Evolutionary conservation across 2,888 invertebrate species (phyloP).

Genomic region (Thalpophila matura): DNA sequence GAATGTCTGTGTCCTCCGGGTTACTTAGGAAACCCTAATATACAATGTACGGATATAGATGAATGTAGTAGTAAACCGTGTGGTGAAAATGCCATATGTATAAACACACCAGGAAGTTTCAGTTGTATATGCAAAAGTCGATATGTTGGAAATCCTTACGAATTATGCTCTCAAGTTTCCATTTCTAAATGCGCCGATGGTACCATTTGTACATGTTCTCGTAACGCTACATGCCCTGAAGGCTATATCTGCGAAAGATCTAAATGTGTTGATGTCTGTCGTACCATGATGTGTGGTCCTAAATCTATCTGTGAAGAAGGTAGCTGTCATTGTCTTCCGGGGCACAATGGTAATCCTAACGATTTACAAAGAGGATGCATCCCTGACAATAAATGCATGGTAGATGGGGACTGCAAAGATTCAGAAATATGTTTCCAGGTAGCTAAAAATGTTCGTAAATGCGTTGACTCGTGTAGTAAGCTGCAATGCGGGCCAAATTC

Average conservation of each 20-base stretch:
- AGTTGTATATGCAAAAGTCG: slow-evolving; percentile 97
- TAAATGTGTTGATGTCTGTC: slow-evolving; percentile 94
- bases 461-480: slow-evolving; percentile 96
- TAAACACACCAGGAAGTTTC: slow-evolving; percentile 96
- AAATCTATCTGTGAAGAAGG: slow-evolving; percentile 95
- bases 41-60: slow-evolving; percentile 95
- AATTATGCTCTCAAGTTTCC: slow-evolving; percentile 94
- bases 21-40: slow-evolving; percentile 96
- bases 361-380: slow-evolving; percentile 93
- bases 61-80: slow-evolving; percentile 95
- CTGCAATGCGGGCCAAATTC: slow-evolving; percentile 98
- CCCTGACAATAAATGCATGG: slow-evolving; percentile 94
- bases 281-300: slow-evolving; percentile 94
- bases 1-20: slow-evolving; percentile 96
- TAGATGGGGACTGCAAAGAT: slow-evolving; percentile 95
- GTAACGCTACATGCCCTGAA: slow-evolving; percentile 93
- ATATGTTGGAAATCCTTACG: slow-evolving; percentile 96
- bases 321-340: slow-evolving; percentile 94
- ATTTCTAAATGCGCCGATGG: slow-evolving; percentile 93
- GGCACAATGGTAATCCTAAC: slow-evolving; percentile 94
- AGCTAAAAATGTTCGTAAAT: slow-evolving; percentile 94
- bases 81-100: slow-evolving; percentile 96
- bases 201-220: slow-evolving; percentile 93
- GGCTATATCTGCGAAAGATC: slow-evolving; percentile 94
- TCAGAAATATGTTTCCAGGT: slow-evolving; percentile 97